Evolutionary conservation across 2,113 vertebrate genomes (phyloP).

Genomic region (Eubucco bourcierii): DNA sequence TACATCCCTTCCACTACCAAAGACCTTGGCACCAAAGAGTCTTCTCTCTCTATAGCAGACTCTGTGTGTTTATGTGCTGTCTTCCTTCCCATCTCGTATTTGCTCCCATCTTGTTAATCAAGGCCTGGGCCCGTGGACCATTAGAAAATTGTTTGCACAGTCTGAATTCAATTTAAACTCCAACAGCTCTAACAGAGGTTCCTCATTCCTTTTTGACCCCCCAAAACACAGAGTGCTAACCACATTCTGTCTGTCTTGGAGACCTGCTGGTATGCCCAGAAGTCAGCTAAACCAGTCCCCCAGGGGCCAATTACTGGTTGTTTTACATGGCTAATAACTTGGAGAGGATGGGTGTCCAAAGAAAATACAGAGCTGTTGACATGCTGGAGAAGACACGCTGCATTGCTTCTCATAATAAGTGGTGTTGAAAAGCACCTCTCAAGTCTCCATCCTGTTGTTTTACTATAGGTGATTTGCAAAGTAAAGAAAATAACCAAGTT

Average conservation of each 20-base stretch:
- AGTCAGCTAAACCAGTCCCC: not conserved
- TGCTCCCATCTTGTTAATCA: fast-evolving
- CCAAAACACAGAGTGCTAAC: not conserved
- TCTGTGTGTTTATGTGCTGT: too few species aligned
- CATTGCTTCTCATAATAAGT: not conserved
- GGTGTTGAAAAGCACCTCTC: conserved; percentile 19
- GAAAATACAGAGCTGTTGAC: not conserved
- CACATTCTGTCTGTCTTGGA: not conserved
- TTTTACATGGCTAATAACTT: not conserved
- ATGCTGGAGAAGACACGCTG: fast-evolving
- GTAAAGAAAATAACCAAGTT: not conserved
- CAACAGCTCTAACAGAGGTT: not conserved
- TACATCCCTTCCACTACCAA: not conserved
- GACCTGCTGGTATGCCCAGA: not conserved
- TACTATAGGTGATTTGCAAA: conserved; percentile 25
- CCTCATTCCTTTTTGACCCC: not conserved
- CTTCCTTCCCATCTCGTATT: not conserved
- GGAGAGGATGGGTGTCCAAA: not conserved
- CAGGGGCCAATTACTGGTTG: not conserved
- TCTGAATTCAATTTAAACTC: not conserved
- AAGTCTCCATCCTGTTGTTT: not conserved
- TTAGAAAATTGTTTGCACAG: not conserved
- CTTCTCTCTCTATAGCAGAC: not conserved
- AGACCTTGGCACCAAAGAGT: not conserved
- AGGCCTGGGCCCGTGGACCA: not conserved